Evolutionary conservation across 2,113 vertebrate species (phyloP), one percentile per base, ranked within the genome.

Genomic region (Elgaria multicarinata): DNA sequence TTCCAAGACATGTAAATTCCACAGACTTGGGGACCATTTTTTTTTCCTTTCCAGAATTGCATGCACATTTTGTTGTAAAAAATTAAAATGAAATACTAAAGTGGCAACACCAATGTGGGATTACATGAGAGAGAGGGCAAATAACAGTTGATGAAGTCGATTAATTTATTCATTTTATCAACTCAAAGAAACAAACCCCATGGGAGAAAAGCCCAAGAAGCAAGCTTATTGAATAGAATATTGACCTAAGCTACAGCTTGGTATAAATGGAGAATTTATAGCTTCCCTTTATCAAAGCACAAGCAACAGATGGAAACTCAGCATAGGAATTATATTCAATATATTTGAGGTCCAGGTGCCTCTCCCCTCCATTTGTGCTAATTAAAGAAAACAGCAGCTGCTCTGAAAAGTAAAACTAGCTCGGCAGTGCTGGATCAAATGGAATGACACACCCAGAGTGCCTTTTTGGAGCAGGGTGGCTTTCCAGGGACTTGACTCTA

Each of bases 311-410:
- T 69, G 81, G 81, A 85, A 78, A 77, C 16, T 46, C 28, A 71
- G 36, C 31, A 31, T 50, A 78, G 58, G 72, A 89, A 89, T 39
- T 13, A 78, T 76, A 89, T 77, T 42, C 24, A 20, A 53, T 89
- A 39, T 85, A 84, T 77, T 69, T 89, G 62, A 78, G n/a, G 46
- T 42, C 46, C 93, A 93, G 91, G 89, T 90, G 91, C 67, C 90
- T 93, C 86, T 88, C 74, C 75, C 90, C 77, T 50, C 55, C 42
- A 92, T 92, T 90, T 96, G 92, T 96, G 93, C 95, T 96, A 95
- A 96, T 96, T 95, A 96, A 95, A 91, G 84, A 90, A 90, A 92
- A 81, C 36, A 95, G 95, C 92, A 95, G 93, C 93, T 95, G 96
- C 93, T 96, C 42, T 92, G 94, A 96, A 94, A 78, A 87, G 62